A percentile compares a stretch with the other conserved stretches of the same genome.
Evolutionary conservation across 2,113 vertebrate genomes (phyloP).

Genomic region (Pterophyllum scalare): DNA sequence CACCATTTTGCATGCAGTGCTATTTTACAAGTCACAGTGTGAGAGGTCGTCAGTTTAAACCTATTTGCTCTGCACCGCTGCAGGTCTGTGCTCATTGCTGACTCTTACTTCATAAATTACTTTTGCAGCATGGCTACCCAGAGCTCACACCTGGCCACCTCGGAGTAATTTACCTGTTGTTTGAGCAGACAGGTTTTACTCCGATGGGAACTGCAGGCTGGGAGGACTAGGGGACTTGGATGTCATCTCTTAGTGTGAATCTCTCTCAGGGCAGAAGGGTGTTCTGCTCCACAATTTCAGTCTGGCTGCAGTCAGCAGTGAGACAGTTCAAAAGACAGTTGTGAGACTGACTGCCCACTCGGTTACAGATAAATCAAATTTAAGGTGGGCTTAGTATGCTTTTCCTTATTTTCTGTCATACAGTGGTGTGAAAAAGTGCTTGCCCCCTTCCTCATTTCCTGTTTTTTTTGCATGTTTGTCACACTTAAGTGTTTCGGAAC

Average conservation of each 20-base stretch:
- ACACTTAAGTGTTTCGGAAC: no score
- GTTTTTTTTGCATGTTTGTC: no score
- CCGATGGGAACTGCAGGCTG: conserved; percentile 1
- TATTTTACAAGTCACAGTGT: conserved; percentile 13
- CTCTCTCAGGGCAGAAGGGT: not conserved
- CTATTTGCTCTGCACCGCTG: not conserved
- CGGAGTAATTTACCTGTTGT: conserved; percentile 41
- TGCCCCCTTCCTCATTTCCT: no score
- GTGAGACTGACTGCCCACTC: conserved; percentile 7
- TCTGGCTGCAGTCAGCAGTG: conserved; percentile 5
- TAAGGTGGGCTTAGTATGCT: not conserved
- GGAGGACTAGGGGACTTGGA: conserved; percentile 6
- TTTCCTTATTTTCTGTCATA: not conserved
- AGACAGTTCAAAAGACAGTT: not conserved
- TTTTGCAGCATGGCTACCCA: conserved; percentile 37
- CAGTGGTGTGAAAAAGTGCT: no score
- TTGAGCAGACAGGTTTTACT: conserved; percentile 14
- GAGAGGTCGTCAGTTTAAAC: conserved; percentile 10
- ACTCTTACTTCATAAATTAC: conserved; percentile 61
- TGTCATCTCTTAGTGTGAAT: conserved; percentile 39
- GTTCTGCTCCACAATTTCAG: conserved; percentile 20
- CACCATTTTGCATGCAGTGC: conserved; percentile 23
- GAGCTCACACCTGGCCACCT: conserved; percentile 56
- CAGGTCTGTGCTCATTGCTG: conserved; percentile 18
- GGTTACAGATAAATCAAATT: not conserved